These are phyloP conservation scores for Cepaea nemoralis DNA, from an alignment of 1,140 invertebrate species.

Conservation along the genomic window DNA sequence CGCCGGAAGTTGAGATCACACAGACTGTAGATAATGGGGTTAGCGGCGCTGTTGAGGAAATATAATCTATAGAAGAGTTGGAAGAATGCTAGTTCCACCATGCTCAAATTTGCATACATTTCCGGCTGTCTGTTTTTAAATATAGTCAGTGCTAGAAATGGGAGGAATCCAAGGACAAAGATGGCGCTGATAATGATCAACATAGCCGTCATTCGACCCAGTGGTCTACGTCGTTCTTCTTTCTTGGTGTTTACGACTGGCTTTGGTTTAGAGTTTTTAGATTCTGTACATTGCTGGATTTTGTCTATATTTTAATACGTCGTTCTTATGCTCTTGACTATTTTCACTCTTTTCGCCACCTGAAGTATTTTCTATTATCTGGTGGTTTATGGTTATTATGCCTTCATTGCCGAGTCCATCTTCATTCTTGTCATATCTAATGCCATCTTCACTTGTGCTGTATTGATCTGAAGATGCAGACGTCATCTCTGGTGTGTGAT, in stretches of 20 bases:
- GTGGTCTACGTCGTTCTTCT: not conserved
- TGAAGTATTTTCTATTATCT: not conserved
- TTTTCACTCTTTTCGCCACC: not conserved
- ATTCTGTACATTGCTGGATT: not conserved
- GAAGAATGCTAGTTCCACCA: slow-evolving; percentile 4
- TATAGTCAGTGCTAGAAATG: slow-evolving; percentile 50
- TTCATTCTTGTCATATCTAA: not conserved
- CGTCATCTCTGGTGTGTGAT: too few species aligned
- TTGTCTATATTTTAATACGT: not conserved
- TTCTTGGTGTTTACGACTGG: not conserved
- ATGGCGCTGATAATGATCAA: slow-evolving; percentile 54
- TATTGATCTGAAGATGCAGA: too few species aligned
- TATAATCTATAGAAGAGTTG: slow-evolving; percentile 52
- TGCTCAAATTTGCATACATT: slow-evolving; percentile 43
- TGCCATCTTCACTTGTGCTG: not conserved
- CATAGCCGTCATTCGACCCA: slow-evolving; percentile 49
- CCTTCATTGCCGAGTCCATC: not conserved
- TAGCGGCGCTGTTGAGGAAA: slow-evolving; percentile 57
- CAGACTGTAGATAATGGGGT: slow-evolving; percentile 56
- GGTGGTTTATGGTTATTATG: not conserved
- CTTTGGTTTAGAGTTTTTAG: not conserved
- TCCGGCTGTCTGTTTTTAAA: slow-evolving; percentile 33
- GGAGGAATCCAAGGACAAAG: slow-evolving; percentile 53
- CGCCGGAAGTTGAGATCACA: slow-evolving; percentile 50
- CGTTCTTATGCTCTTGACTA: not conserved